A percentile compares a stretch with the other conserved stretches of the same genome.
Conservation (phyloP, 1,140 invertebrate genomes). For the Fopius arisanus region DNA sequence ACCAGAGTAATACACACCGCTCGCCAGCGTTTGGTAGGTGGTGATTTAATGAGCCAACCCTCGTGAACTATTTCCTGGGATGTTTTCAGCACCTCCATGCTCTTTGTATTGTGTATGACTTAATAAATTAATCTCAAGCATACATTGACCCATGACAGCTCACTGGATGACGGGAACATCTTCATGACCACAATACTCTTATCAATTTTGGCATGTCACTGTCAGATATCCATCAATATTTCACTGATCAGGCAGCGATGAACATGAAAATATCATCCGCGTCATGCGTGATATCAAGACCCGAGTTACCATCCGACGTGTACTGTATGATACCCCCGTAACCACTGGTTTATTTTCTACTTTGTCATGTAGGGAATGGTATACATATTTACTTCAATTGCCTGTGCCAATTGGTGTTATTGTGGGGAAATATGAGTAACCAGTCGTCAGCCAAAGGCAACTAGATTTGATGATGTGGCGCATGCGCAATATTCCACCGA, state of each 20-base stretch:
- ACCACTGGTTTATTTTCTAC: background rate
- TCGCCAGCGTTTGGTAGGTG: slow-evolving; percentile 88
- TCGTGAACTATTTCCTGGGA: slow-evolving; percentile 76
- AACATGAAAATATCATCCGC: background rate
- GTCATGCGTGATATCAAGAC: background rate
- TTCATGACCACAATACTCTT: background rate
- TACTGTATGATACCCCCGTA: background rate
- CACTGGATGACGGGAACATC: background rate
- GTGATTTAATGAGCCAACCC: slow-evolving; percentile 92
- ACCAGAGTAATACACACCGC: slow-evolving; percentile 73
- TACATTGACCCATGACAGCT: background rate
- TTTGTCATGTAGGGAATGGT: background rate
- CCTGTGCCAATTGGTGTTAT: background rate
- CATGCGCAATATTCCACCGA: no score
- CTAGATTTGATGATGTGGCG: no score
- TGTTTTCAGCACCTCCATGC: slow-evolving; percentile 54
- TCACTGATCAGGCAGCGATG: background rate
- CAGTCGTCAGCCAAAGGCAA: no score
- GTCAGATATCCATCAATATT: background rate
- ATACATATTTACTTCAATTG: background rate
- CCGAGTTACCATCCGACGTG: background rate
- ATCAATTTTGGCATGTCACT: background rate
- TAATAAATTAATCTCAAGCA: background rate
- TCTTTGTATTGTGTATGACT: background rate
- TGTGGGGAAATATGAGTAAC: no score